Conservation (phyloP, 1,140 invertebrate species). For the Theocolax elegans region DNA sequence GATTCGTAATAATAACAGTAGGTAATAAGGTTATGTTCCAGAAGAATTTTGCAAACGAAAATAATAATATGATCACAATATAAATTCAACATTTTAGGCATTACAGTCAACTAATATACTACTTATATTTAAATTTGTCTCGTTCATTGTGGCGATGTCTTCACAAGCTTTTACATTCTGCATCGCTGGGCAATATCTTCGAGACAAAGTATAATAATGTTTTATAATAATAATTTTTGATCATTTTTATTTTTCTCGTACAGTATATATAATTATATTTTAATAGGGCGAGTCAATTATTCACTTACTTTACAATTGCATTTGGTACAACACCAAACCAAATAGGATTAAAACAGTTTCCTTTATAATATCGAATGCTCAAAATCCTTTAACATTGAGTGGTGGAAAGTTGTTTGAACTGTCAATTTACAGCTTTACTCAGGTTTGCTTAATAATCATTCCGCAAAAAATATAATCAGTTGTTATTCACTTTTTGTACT, state of each 20-base stretch:
- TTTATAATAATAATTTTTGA: background rate
- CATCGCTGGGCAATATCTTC: conserved; percentile 21
- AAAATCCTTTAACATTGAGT: conserved; percentile 3
- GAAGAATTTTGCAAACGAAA: background rate
- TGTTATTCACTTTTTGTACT: background rate
- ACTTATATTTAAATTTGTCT: background rate
- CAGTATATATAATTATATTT: background rate
- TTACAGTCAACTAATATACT: conserved; percentile 8
- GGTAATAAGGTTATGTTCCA: background rate
- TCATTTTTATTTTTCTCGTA: background rate
- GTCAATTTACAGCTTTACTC: background rate
- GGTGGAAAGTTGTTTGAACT: conserved; percentile 17
- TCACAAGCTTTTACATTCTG: conserved; percentile 19
- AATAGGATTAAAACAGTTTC: background rate
- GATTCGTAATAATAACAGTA: conserved; percentile 30
- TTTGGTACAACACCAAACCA: background rate
- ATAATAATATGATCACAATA: background rate
- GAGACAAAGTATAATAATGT: background rate
- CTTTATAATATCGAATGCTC: background rate
- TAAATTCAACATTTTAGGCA: conserved; percentile 1
- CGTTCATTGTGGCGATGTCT: conserved; percentile 14
- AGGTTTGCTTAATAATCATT: background rate
- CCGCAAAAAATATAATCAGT: background rate
- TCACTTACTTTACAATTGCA: background rate
- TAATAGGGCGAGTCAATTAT: conserved; percentile 11